phyloP scores from a whole-genome alignment of 2,888 invertebrate species.

The Tipula vernalis region DNA sequence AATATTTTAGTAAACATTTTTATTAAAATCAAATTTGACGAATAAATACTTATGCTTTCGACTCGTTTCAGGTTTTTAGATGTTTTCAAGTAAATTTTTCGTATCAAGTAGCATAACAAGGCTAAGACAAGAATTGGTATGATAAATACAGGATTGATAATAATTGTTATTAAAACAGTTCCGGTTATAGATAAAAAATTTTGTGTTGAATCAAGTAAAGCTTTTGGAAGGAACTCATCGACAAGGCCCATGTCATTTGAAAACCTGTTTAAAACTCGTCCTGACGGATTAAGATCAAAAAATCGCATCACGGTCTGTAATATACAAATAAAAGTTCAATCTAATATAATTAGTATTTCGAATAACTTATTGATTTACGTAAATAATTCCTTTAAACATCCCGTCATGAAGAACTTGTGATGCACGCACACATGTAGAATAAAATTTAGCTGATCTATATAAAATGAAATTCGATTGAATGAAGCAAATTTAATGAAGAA shows the following conservation, averaged over 20 bases:
- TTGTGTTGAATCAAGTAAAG: slow-evolving; percentile 51
- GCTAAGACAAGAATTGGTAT: slow-evolving; percentile 44
- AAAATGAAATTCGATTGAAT: slow-evolving; percentile 41
- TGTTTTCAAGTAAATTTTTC: slow-evolving; percentile 51
- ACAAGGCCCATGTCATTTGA: slow-evolving; percentile 76
- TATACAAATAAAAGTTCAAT: background rate
- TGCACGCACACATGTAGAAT: slow-evolving; percentile 47
- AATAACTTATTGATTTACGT: slow-evolving; percentile 9
- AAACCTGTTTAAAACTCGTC: slow-evolving; percentile 64
- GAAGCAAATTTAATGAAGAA: slow-evolving; percentile 19
- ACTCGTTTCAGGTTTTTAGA: slow-evolving; percentile 55
- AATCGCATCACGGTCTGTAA: slow-evolving; percentile 47
- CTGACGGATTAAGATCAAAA: slow-evolving; percentile 74
- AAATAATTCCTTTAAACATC: slow-evolving; percentile 52
- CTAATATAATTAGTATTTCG: too few relatives aligned
- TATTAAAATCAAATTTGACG: background rate
- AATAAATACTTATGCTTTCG: slow-evolving; percentile 46
- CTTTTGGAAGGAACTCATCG: slow-evolving; percentile 62
- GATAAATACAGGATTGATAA: slow-evolving; percentile 46
- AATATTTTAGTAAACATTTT: background rate
- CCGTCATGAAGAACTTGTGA: slow-evolving; percentile 61
- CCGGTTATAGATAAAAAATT: slow-evolving; percentile 38
- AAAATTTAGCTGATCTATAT: slow-evolving; percentile 48
- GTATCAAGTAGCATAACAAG: slow-evolving; percentile 43
- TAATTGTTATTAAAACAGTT: slow-evolving; percentile 47